These are phyloP conservation scores for Erannis defoliaria DNA, from an alignment of 2,888 invertebrate species.

Conservation along the genomic window DNA sequence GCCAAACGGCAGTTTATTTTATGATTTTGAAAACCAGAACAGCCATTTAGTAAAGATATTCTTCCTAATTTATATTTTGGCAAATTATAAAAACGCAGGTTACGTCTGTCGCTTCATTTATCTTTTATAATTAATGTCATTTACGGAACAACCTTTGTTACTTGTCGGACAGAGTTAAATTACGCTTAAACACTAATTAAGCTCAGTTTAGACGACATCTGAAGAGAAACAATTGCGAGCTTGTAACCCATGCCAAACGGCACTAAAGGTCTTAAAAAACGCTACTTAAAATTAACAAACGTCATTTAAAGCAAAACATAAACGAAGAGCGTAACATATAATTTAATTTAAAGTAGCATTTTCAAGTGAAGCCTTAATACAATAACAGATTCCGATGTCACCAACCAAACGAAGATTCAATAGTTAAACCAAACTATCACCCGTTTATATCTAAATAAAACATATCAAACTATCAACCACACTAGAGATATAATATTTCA, in stretches of 20 bases:
- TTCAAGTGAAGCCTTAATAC: too few relatives aligned
- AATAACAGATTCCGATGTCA: constrained; percentile 8
- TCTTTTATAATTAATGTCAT: constrained; percentile 38
- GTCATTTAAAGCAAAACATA: not conserved
- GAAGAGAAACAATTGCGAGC: constrained; percentile 26
- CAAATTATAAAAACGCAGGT: not conserved
- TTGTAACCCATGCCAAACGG: not conserved
- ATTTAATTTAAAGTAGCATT: too few relatives aligned
- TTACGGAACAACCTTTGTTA: constrained; percentile 46
- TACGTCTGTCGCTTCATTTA: constrained; percentile 25
- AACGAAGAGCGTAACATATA: too few relatives aligned
- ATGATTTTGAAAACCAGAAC: too few relatives aligned
- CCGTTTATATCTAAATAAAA: constrained; percentile 46
- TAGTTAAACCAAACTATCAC: constrained; percentile 52
- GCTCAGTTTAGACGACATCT: constrained; percentile 37
- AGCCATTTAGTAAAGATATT: too few relatives aligned
- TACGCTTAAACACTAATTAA: constrained; percentile 39
- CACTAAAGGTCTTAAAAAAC: too few relatives aligned
- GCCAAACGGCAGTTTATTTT: too few relatives aligned
- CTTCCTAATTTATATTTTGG: not conserved
- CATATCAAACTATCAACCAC: constrained; percentile 45
- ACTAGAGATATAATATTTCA: constrained; percentile 50
- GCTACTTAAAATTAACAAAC: not conserved
- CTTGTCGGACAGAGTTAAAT: constrained; percentile 33
- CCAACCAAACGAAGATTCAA: constrained; percentile 17